These are phyloP conservation scores for Pogonocherus hispidulus DNA, from an alignment of 2,888 invertebrate species.

Conservation along the genomic window DNA sequence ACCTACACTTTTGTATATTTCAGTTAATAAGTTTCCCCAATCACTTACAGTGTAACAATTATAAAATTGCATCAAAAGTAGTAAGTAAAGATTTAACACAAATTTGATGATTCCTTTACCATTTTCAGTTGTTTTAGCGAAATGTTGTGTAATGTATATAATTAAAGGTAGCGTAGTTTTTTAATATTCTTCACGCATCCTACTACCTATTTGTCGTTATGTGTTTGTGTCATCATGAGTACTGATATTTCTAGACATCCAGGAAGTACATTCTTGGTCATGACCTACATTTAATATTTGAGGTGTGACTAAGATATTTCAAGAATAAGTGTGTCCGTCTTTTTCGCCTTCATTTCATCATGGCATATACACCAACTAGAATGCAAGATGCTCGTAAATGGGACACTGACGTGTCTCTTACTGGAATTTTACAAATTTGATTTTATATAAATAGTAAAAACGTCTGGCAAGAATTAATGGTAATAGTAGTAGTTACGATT, in stretches of 20 bases:
- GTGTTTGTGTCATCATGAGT: background rate
- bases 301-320: background rate
- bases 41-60: too few species aligned
- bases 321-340: background rate
- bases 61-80: too few species aligned
- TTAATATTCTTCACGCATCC: background rate
- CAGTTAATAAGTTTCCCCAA: too few species aligned
- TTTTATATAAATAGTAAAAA: background rate
- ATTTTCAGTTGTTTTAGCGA: too few species aligned
- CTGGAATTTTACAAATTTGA: background rate
- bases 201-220: background rate
- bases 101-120: too few species aligned
- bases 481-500: background rate
- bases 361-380: background rate
- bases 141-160: background rate
- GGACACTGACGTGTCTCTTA: background rate
- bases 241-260: conserved; percentile 1
- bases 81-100: too few species aligned
- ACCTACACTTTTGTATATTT: too few species aligned
- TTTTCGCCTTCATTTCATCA: background rate
- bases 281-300: background rate
- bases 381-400: background rate
- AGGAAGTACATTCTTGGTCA: conserved; percentile 4
- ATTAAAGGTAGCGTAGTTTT: background rate
- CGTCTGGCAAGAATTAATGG: background rate